Percentiles rank a stretch among this genome's conserved stretches.
These are phyloP conservation scores for Gambelia wislizenii DNA, from an alignment of 2,797 vertebrate genomes.

Conservation along the genomic window DNA sequence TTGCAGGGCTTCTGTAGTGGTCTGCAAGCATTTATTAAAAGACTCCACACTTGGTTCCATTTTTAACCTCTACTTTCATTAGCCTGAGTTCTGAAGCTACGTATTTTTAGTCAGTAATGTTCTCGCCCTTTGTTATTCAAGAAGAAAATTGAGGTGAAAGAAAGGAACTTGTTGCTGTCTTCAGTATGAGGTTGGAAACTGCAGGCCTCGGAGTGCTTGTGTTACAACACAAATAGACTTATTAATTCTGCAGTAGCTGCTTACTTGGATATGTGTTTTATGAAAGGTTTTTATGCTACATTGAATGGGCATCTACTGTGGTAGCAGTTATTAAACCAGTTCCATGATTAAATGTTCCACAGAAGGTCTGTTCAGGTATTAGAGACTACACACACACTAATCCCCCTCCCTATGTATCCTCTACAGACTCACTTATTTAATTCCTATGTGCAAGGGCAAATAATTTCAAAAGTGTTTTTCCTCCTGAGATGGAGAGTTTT, in stretches of 20 bases:
- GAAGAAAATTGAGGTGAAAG: constrained; percentile 52
- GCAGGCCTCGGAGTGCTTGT: constrained; percentile 25
- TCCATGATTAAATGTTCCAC: neutral
- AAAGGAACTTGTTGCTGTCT: constrained; percentile 16
- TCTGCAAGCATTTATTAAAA: constrained; percentile 42
- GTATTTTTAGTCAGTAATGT: constrained; percentile 53
- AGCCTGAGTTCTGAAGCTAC: constrained; percentile 38
- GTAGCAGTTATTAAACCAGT: constrained; percentile 23
- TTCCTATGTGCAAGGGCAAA: no score
- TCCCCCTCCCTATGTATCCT: neutral
- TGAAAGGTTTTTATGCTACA: constrained; percentile 18
- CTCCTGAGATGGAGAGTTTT: no score
- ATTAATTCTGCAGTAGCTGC: neutral
- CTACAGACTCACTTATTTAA: no score
- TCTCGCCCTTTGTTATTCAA: constrained; percentile 54
- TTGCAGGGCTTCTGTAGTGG: constrained; percentile 6
- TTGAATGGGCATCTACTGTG: neutral
- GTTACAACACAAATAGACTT: neutral
- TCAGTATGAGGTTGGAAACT: neutral
- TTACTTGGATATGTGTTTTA: neutral
- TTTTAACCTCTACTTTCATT: constrained; percentile 61
- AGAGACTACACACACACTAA: neutral
- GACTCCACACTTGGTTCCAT: constrained; percentile 37
- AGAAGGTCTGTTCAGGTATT: neutral
- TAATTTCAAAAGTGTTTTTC: no score